Percentiles rank a stretch among this genome's conserved stretches.
Evolutionary conservation across 2,888 invertebrate genomes (phyloP).

Genomic region (Drosophila picticornis): DNA sequence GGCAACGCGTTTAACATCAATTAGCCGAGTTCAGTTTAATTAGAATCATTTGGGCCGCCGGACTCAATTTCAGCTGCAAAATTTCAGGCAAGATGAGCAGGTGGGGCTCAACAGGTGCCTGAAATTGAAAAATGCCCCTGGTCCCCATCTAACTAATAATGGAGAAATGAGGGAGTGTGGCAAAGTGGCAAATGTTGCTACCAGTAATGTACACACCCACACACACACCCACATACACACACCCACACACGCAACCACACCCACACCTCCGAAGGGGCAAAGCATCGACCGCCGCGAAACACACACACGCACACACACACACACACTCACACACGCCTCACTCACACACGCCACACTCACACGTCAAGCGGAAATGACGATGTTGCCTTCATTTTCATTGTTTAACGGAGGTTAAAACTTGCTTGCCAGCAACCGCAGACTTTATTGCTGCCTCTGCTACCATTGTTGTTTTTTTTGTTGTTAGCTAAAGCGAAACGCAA

Average conservation of each 20-base stretch:
- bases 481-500: slow-evolving; percentile 52
- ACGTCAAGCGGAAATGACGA: slow-evolving; percentile 73
- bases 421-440: slow-evolving; percentile 58
- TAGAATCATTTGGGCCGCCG: slow-evolving; percentile 39
- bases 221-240: slow-evolving; percentile 11
- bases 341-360: not conserved
- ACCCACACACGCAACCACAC: slow-evolving; percentile 10
- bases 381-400: slow-evolving; percentile 64
- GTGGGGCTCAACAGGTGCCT: slow-evolving; percentile 60
- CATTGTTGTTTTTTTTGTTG: slow-evolving; percentile 25
- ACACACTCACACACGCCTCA: not conserved
- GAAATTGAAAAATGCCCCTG: slow-evolving; percentile 65
- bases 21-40: slow-evolving; percentile 55
- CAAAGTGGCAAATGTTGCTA: slow-evolving; percentile 61
- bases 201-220: slow-evolving; percentile 38
- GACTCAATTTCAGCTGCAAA: slow-evolving; percentile 25
- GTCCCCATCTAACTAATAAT: not conserved
- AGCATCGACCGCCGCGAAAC: slow-evolving; percentile 42
- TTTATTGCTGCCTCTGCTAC: slow-evolving; percentile 16
- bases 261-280: slow-evolving; percentile 25
- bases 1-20: slow-evolving; percentile 40
- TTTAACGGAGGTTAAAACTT: slow-evolving; percentile 64
- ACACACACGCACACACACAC: slow-evolving; percentile 26
- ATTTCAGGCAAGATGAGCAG: not conserved
- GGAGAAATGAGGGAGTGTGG: slow-evolving; percentile 30